Evolutionary conservation across 2,888 invertebrate genomes (phyloP), one percentile per base, ranked within the genome.

Genomic region (Nebria salina): DNA sequence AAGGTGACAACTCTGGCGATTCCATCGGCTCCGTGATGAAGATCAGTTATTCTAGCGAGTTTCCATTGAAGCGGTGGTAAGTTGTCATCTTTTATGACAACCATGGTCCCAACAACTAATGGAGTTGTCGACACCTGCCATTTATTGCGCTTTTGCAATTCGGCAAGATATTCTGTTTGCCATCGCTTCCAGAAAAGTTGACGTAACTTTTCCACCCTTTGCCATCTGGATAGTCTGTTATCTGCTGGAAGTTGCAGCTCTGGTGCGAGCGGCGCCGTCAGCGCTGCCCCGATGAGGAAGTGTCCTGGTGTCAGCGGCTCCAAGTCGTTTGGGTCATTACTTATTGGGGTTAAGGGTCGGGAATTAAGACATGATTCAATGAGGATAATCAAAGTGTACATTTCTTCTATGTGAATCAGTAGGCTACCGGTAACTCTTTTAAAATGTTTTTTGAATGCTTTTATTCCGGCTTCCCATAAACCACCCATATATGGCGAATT

Each of bases 251-350:
- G 74, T 2, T 43, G 20, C 11, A 84, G 34, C 8, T 77, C 20
- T 8, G 83, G 83, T 64, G 83, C 82, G 3, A 81, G 75, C 2
- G 83, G 79, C 1, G 72, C 20, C 3, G 15, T 76, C 1, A 83
- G 75, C 6, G 84, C 72, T 64, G 72, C 20, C 6, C 82, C 84
- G 11, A 85, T 76, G 1, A 86, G 76, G 73, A 85, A 84, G 77
- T 85, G 85, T 13, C 83, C 85, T 25, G 85, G 85, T 0, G 84
- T 84, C 11, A 85, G 73, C 2, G 83, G 82, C n/a, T 80, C 81
- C 9, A 82, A 42, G 34, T 83, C 83, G 54, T 82, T 76, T 0
- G 81, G 76, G 68, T 84, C 84, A 20, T 72, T 43, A 3, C 84
- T 83, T 6, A 84, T 72, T 20, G 20, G 20, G 0, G 20, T 20